phyloP scores from a whole-genome alignment of 53 echinoderm and acorn worm genomes.

The Echinometra lucunter region DNA sequence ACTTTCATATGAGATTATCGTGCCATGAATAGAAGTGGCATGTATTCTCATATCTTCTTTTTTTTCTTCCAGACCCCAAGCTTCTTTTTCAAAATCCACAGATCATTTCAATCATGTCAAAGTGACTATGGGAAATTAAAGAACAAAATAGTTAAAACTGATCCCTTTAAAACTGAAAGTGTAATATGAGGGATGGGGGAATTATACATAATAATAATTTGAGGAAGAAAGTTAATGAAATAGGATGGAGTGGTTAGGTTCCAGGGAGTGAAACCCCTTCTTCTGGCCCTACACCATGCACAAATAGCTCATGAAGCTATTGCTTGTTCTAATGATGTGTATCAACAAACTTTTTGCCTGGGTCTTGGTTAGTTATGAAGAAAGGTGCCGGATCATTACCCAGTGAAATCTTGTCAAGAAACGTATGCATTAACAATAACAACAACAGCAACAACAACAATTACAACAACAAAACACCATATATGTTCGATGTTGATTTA shows the following conservation, averaged over 20 bases:
- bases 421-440: neutral
- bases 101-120: neutral
- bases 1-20: neutral
- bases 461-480: too few species aligned
- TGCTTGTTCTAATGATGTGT: neutral
- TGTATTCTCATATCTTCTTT: neutral
- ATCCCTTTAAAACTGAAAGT: conserved; percentile 8
- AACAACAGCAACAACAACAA: too few species aligned
- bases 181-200: neutral
- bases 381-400: neutral
- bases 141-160: neutral
- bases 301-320: neutral
- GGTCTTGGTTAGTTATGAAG: neutral
- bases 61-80: neutral
- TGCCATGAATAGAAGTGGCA: neutral
- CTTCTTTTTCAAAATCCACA: neutral
- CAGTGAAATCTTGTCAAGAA: neutral
- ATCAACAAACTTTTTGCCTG: neutral
- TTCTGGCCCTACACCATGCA: neutral
- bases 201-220: neutral
- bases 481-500: neutral
- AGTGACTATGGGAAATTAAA: neutral
- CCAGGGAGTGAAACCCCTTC: neutral
- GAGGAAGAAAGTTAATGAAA: conserved; percentile 29
- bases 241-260: neutral